Evolutionary conservation across 2,888 invertebrate species (phyloP), one percentile per base, ranked within the genome.

Genomic region (Luffia ferchaultella): DNA sequence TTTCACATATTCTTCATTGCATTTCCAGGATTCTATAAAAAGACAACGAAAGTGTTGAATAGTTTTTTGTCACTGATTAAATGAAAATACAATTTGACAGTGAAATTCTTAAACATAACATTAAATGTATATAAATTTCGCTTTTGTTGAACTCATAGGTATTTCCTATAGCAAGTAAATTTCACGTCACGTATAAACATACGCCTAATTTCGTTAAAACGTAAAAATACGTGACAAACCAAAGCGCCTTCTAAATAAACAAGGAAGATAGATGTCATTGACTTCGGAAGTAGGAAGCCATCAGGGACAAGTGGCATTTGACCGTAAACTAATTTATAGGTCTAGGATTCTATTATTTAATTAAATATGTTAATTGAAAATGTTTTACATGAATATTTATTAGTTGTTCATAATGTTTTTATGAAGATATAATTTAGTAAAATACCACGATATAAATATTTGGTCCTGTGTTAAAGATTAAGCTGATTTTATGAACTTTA

Each of bases 231-330:
- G 30, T 30, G 30, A 30, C 30, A 30, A 30, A 30, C 12, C 30
- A 30, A 30, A 12, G 30, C 30, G 30, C 12, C 30, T 3, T 12
- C 5, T 12, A 12, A 12, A 3, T 12, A 12, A 30, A 30, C 30
- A 12, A 30, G 30, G 30, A 30, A 30, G 30, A 30, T 30, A 30
- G 12, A 30, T 7, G 30, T 30, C 63, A 62, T 58, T 62, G 60
- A 64, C 54, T 60, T 62, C 67, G 73, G 74, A 74, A 73, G 59
- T 50, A 60, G 64, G 66, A 68, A 66, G 56, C 56, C 46, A 50
- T 41, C 16, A 16, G 19, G 17, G 12, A 15, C 30, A 12, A 12
- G 30, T 12, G 30, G 30, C 30, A 12, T 30, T 16, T 18, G 19
- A 18, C 19, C 18, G 46, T 42, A 12, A 9, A 46, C 19, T 12